These are phyloP conservation scores for Pycnonotus jocosus DNA, from an alignment of 2,113 vertebrate species.

Conservation along the genomic window DNA sequence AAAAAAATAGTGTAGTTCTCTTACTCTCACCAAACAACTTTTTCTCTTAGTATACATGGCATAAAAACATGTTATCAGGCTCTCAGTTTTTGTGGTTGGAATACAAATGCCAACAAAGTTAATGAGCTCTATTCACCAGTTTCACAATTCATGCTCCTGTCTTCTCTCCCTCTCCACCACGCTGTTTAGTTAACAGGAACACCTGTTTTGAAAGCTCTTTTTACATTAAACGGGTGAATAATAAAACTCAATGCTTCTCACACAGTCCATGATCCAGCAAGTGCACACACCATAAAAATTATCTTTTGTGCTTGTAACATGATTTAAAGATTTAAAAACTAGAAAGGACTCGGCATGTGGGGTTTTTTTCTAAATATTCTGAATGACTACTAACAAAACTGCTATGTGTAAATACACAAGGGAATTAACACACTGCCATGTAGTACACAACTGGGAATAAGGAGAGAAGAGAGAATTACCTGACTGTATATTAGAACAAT, in stretches of 20 bases:
- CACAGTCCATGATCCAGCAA: neutral
- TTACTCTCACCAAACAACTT: neutral
- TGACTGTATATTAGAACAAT: slow-evolving; percentile 83
- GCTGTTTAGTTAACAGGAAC: neutral
- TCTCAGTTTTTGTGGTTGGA: neutral
- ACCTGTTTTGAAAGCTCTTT: neutral
- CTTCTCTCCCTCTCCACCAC: neutral
- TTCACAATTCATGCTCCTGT: neutral
- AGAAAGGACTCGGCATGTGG: neutral
- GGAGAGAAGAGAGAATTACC: slow-evolving; percentile 64
- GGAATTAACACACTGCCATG: neutral
- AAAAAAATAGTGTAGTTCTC: neutral
- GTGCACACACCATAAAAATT: neutral
- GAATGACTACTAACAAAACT: neutral
- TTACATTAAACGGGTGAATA: neutral
- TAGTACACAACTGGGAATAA: neutral
- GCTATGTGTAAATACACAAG: neutral
- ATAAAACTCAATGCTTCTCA: neutral
- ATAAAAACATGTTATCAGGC: neutral
- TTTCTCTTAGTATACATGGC: neutral
- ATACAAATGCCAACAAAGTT: neutral
- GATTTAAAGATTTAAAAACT: neutral
- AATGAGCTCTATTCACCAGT: neutral
- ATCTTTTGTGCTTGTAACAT: neutral
- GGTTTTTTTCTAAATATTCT: neutral